Evolutionary conservation across 2,888 invertebrate genomes (phyloP), one percentile per base, ranked within the genome.

Genomic region (Erebia aethiops): DNA sequence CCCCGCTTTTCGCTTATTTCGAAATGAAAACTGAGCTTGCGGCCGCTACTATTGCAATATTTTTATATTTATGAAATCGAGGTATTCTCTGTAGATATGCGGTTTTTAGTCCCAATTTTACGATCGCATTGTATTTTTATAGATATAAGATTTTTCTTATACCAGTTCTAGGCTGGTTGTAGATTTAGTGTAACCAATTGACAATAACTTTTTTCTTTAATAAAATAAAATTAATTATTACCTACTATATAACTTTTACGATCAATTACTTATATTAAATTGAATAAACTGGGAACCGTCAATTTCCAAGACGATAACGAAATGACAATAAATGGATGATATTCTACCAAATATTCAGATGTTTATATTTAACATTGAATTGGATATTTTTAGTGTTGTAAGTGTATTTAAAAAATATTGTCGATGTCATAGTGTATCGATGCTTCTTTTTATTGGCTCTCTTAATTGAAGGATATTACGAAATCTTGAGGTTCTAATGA

Each of bases 81-180:
- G 74, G 62, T 83, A 86, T 87, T 87, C 85, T 81, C 85, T 84
- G 86, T 90, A 90, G 90, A 85, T 84, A 87, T 85, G 87, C 84
- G 81, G 85, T 81, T 77, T 85, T 83, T 82, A 83, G 69, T 67
- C 71, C 83, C 80, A 77, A 85, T 88, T 87, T 62, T 86, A 79
- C 85, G 87, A 82, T 87, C 82, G 83, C 85, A 84, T 86, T 83
- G 87, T 89, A 90, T 90, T 90, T 90, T 88, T 90, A 89, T 90
- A 90, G 88, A 80, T 84, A 80, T 89, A 90, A 87, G 89, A 79
- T 80, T 81, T 46, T 79, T 81, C 80, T 79, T 76, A 76, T 70
- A 72, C 62, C 75, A 73, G 65, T 68, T 66, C 61, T 73, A 72
- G 71, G 74, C 71, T 76, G 68, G 2, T 75, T 73, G 57, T 72